Conservation (phyloP, 1,140 invertebrate species). For the Macrobrachium rosenbergii region DNA sequence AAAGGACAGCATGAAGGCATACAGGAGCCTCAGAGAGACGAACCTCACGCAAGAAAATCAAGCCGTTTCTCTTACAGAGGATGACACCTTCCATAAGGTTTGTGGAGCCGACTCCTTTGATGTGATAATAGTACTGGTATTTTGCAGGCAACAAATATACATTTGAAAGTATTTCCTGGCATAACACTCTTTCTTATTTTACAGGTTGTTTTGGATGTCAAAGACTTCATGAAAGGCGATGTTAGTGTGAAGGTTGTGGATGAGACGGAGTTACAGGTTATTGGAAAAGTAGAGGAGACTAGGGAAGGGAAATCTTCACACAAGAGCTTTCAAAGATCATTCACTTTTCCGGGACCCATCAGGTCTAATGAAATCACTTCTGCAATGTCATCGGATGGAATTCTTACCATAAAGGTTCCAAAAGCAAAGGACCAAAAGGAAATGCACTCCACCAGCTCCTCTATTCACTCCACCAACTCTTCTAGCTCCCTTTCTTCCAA, state of each 20-base stretch:
- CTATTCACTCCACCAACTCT: no score
- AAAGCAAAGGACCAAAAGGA: neutral
- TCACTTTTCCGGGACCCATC: conserved; percentile 38
- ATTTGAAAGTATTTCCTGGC: no score
- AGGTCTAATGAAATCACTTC: conserved; percentile 10
- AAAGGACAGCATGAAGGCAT: conserved; percentile 23
- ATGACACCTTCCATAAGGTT: conserved; percentile 32
- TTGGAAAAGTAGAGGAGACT: conserved; percentile 38
- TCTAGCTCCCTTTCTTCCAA: no score
- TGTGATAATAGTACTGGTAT: no score
- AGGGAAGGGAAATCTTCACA: neutral
- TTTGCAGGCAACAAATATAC: no score
- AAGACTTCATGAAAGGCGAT: conserved; percentile 40
- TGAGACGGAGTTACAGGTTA: conserved; percentile 41
- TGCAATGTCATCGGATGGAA: conserved; percentile 40
- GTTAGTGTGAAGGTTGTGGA: conserved; percentile 29
- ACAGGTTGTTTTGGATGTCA: conserved; percentile 47
- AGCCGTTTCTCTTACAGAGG: conserved; percentile 17
- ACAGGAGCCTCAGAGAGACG: conserved; percentile 10
- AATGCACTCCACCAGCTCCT: no score
- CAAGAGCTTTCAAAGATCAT: conserved; percentile 31
- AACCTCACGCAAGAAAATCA: conserved; percentile 23
- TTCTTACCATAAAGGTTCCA: conserved; percentile 46
- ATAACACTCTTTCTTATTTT: neutral
- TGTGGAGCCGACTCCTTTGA: neutral